These are phyloP conservation scores for Himalopsyche japonica DNA, from an alignment of 2,888 invertebrate species.

Conservation along the genomic window DNA sequence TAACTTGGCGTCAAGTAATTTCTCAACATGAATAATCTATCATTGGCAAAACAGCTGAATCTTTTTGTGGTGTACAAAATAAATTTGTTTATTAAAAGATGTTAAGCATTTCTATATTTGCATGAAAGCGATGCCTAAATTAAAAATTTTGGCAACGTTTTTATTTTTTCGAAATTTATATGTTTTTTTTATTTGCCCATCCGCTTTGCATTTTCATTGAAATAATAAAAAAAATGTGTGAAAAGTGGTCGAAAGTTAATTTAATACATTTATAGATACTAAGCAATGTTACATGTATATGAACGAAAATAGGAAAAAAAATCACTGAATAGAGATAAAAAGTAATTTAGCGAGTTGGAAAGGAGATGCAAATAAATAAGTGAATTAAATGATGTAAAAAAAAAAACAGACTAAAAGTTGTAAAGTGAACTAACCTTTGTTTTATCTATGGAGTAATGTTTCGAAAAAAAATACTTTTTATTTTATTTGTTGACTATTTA, in stretches of 20 bases:
- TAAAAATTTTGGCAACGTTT: background rate
- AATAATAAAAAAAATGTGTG: background rate
- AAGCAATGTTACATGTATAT: constrained; percentile 22
- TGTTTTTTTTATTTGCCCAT: background rate
- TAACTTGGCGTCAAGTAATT: no score
- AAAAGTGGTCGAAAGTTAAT: background rate
- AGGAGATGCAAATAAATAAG: background rate
- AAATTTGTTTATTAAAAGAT: no score
- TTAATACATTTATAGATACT: constrained; percentile 2
- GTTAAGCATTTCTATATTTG: no score
- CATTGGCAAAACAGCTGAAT: no score
- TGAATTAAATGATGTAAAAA: background rate
- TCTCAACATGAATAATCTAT: no score
- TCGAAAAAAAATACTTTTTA: background rate
- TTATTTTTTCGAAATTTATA: background rate
- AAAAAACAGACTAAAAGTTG: background rate
- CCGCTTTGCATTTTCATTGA: background rate
- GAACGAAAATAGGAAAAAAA: constrained; percentile 1
- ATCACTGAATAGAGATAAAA: background rate
- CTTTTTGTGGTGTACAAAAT: no score
- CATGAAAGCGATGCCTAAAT: no score
- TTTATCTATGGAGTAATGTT: background rate
- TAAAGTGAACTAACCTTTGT: background rate
- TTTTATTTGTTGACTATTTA: background rate
- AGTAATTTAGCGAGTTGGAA: background rate